Conservation (phyloP, 2,113 vertebrate species). For the Sphaerodactylus townsendi region DNA sequence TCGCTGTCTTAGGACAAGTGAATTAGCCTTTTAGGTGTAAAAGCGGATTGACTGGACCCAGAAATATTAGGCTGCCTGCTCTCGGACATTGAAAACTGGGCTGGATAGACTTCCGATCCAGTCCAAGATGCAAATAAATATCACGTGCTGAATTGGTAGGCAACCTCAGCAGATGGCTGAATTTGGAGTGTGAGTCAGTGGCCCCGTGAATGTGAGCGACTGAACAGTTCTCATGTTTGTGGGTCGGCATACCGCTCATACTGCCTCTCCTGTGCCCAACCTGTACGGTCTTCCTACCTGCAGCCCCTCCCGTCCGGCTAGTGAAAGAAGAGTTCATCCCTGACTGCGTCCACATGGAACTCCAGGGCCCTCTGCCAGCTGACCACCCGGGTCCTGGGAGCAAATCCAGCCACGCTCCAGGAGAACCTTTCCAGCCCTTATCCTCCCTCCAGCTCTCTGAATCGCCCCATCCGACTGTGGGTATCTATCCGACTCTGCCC, state of each 20-base stretch:
- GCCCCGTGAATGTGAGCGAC: too few species aligned
- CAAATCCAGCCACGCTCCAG: background rate
- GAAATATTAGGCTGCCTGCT: too few species aligned
- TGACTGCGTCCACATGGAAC: constrained; percentile 72
- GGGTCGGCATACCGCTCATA: background rate
- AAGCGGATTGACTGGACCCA: too few species aligned
- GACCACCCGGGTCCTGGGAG: constrained; percentile 51
- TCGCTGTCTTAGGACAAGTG: too few species aligned
- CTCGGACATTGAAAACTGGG: too few species aligned
- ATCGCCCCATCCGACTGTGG: constrained; percentile 49
- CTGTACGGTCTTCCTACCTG: constrained; percentile 1
- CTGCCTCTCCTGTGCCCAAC: background rate
- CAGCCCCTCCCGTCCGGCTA: constrained; percentile 56
- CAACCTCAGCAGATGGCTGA: too few species aligned
- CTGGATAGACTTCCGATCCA: too few species aligned
- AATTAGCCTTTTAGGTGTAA: too few species aligned
- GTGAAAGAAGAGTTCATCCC: constrained; percentile 79
- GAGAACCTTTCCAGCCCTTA: constrained; percentile 72
- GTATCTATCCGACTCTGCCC: constrained; percentile 69
- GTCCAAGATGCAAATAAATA: too few species aligned
- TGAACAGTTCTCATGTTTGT: too few species aligned
- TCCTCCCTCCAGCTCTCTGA: constrained; percentile 67
- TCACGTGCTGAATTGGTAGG: too few species aligned
- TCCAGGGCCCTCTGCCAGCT: constrained; percentile 52
- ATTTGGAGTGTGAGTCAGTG: too few species aligned